Base-by-base conservation (phyloP, 2,888 invertebrate genomes). In the Latrodectus hesperus region DNA sequence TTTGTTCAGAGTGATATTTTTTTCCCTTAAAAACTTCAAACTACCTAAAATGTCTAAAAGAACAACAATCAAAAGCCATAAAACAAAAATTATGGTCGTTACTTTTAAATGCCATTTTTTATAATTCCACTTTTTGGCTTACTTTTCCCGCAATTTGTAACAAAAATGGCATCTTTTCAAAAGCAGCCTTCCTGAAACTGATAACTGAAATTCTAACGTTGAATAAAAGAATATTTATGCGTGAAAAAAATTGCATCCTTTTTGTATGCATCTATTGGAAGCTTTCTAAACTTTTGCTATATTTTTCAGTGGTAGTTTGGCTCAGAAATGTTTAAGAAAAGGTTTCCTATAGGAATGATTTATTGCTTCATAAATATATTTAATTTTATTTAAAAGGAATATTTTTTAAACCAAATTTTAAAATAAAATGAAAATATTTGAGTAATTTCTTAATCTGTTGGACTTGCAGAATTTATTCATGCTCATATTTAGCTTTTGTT, bases 31-130 rank as follows among this genome's bases (percentile, higher is more conserved):
- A 81, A 81, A 73, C 64, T 51, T 52, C 11, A 17, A 49, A 1
- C 51, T 9, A 22, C 8, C 60, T 11, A 26, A n/a, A 55, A 22
- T 52, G 52, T 52, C 53, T 16, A n/a, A 60, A 70, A 70, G 75
- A 75, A 82, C 51, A 10, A 81, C 68, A 70, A 78, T 78, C 55
- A 12, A 75, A 60, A 55, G 55, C 49, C 82, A 49, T 82, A 68
- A 74, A 82, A 70, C 68, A 82, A 82, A 82, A 82, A 75, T 82
- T 82, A 82, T 70, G 82, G 82, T 70, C 75, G 55, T 75, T 78
- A 78, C 70, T 78, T 78, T 78, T 26, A 38, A 49, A 55, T 9
- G 74, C 17, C 10, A 16, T 80, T 71, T 80, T 80, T 60, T 80
- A 17, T n/a, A 17, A 55, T 22, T 73, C n/a, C 2, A 11, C 4